Evolutionary conservation across 2,888 invertebrate species (phyloP).

Genomic region (Aleiodes alternator): DNA sequence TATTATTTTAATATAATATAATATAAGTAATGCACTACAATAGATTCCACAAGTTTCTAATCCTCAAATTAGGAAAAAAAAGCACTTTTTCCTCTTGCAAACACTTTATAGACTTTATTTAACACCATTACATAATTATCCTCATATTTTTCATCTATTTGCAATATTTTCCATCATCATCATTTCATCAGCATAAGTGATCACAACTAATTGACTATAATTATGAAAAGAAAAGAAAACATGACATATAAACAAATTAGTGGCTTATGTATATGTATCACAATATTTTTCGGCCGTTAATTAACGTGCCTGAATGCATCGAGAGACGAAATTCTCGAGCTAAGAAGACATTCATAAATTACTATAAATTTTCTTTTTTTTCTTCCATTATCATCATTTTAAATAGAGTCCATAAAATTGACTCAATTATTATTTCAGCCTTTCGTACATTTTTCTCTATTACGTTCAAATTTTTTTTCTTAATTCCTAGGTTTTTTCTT

Average conservation of each 20-base stretch:
- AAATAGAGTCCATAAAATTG: constrained; percentile 27
- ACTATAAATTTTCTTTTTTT: neutral
- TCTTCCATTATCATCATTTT: constrained; percentile 14
- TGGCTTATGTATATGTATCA: constrained; percentile 55
- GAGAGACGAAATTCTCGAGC: constrained; percentile 34
- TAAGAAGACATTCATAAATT: constrained; percentile 29
- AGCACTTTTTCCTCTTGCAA: neutral
- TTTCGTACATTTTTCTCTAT: constrained; percentile 3
- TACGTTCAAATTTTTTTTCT: constrained; percentile 4
- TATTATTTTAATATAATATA: neutral
- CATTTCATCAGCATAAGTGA: constrained; percentile 40
- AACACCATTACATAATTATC: neutral
- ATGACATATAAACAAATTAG: constrained; percentile 37
- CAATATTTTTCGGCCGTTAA: constrained; percentile 50
- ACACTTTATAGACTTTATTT: constrained; percentile 8
- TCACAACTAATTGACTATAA: constrained; percentile 54
- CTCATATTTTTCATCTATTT: constrained; percentile 6
- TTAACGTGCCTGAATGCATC: constrained; percentile 34
- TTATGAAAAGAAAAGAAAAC: constrained; percentile 29
- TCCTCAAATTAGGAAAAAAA: neutral
- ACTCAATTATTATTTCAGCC: constrained; percentile 17
- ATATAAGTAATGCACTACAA: constrained; percentile 12
- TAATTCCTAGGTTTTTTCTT: neutral
- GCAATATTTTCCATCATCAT: constrained; percentile 30
- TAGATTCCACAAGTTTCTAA: neutral